These are phyloP conservation scores for Microhierax caerulescens DNA, from an alignment of 2,797 vertebrate genomes.

Conservation along the genomic window DNA sequence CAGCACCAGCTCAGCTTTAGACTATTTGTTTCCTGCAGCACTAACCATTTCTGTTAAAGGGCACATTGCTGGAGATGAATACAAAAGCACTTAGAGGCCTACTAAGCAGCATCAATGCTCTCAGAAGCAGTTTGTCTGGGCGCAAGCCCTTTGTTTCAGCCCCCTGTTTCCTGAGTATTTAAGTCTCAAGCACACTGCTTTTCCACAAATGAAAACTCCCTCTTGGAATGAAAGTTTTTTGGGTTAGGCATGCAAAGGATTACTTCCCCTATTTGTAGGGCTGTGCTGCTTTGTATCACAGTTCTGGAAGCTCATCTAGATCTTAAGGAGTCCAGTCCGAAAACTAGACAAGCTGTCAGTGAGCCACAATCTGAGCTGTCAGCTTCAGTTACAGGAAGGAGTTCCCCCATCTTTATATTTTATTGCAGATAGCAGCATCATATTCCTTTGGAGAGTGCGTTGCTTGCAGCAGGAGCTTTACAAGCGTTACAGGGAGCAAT, in stretches of 20 bases:
- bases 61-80: slow-evolving; percentile 39
- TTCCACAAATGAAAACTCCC: slow-evolving; percentile 35
- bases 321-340: slow-evolving; percentile 24
- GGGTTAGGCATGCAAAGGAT: slow-evolving; percentile 60
- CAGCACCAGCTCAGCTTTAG: slow-evolving; percentile 49
- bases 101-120: slow-evolving; percentile 3
- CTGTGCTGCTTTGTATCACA: slow-evolving; percentile 38
- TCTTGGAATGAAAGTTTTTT: slow-evolving; percentile 44
- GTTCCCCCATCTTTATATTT: slow-evolving; percentile 34
- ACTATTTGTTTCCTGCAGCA: slow-evolving; percentile 33
- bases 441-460: not conserved
- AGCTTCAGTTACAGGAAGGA: slow-evolving; percentile 51
- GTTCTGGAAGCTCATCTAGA: slow-evolving; percentile 50
- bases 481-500: slow-evolving; percentile 36
- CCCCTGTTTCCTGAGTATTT: slow-evolving; percentile 39
- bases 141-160: slow-evolving; percentile 47
- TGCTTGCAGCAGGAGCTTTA: slow-evolving; percentile 61
- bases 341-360: slow-evolving; percentile 37
- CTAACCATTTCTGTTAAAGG: slow-evolving; percentile 43
- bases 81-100: slow-evolving; percentile 26
- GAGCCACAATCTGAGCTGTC: slow-evolving; percentile 41
- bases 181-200: slow-evolving; percentile 34
- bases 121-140: slow-evolving; percentile 26
- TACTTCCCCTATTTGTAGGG: slow-evolving; percentile 31
- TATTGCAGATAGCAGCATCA: slow-evolving; percentile 47